Percentiles rank a stretch among this genome's conserved stretches.
Conservation (phyloP, 2,888 invertebrate genomes). For the Sisyra nigra region DNA sequence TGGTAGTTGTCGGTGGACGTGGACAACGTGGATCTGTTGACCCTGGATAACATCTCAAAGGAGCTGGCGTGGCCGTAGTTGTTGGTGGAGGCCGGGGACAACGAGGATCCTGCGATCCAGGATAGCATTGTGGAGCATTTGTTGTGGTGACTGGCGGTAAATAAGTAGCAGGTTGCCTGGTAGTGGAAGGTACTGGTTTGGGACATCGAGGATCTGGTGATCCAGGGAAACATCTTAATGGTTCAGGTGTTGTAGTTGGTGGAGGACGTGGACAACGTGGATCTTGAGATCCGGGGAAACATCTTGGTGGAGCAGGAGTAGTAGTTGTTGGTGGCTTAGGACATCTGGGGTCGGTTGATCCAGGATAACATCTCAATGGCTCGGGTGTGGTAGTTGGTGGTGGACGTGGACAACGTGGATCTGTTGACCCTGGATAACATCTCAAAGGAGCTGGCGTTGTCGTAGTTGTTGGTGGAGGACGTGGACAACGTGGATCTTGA, state of each 20-base stretch:
- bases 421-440: constrained; percentile 23
- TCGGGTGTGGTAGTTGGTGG: constrained; percentile 16
- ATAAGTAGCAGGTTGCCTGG: constrained; percentile 17
- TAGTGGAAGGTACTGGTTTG: constrained; percentile 10
- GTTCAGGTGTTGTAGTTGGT: constrained; percentile 11
- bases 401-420: constrained; percentile 22
- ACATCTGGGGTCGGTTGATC: constrained; percentile 20
- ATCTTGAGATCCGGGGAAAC: constrained; percentile 18
- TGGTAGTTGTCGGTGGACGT: constrained; percentile 12
- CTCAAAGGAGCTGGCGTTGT: constrained; percentile 15
- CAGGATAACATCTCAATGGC: constrained; percentile 17
- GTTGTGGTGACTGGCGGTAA: constrained; percentile 27
- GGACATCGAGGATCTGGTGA: constrained; percentile 22
- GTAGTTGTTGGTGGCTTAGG: constrained; percentile 14
- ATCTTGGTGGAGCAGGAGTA: constrained; percentile 15
- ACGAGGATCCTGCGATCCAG: constrained; percentile 22
- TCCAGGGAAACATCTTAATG: constrained; percentile 19
- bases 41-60: constrained; percentile 17
- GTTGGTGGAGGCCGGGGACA: constrained; percentile 19
- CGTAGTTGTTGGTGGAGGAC: constrained; percentile 13
- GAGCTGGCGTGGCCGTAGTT: constrained; percentile 8
- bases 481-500: constrained; percentile 21
- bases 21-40: constrained; percentile 25
- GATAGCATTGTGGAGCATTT: constrained; percentile 19
- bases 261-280: constrained; percentile 14